phyloP scores from a whole-genome alignment of 2,888 invertebrate genomes.

The Horisme vitalbata region DNA sequence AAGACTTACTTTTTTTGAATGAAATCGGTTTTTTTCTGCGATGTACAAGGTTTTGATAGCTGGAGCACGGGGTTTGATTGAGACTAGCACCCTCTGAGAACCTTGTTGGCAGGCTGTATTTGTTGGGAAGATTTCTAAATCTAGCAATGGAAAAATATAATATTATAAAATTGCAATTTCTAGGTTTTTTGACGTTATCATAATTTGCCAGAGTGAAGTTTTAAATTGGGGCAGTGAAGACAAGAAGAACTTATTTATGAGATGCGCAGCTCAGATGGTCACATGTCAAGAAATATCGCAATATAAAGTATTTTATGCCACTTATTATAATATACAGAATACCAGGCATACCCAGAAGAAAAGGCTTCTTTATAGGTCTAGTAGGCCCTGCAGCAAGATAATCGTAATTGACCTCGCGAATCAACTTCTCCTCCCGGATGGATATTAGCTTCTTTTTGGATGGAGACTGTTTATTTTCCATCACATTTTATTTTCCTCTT shows the following conservation, averaged over 20 bases:
- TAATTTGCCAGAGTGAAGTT: too few species aligned
- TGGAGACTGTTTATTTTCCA: constrained; percentile 75
- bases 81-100: constrained; percentile 63
- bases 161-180: too few species aligned
- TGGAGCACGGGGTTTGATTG: constrained; percentile 62
- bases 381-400: constrained; percentile 43
- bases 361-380: constrained; percentile 48
- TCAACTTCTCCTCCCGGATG: constrained; percentile 67
- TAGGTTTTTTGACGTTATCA: too few species aligned
- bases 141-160: constrained; percentile 45
- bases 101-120: constrained; percentile 42
- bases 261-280: too few species aligned
- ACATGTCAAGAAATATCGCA: too few species aligned
- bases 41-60: constrained; percentile 65
- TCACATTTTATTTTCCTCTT: constrained; percentile 75
- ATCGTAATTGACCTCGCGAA: constrained; percentile 63
- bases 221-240: too few species aligned
- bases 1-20: constrained; percentile 54
- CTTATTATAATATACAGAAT: too few species aligned
- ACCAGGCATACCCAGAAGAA: constrained; percentile 56
- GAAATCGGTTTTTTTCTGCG: constrained; percentile 61
- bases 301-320: too few species aligned
- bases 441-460: constrained; percentile 67
- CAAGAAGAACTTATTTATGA: too few species aligned
- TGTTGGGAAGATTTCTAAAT: constrained; percentile 61